phyloP scores from a whole-genome alignment of 1,140 invertebrate genomes.

The Sinella curviseta region DNA sequence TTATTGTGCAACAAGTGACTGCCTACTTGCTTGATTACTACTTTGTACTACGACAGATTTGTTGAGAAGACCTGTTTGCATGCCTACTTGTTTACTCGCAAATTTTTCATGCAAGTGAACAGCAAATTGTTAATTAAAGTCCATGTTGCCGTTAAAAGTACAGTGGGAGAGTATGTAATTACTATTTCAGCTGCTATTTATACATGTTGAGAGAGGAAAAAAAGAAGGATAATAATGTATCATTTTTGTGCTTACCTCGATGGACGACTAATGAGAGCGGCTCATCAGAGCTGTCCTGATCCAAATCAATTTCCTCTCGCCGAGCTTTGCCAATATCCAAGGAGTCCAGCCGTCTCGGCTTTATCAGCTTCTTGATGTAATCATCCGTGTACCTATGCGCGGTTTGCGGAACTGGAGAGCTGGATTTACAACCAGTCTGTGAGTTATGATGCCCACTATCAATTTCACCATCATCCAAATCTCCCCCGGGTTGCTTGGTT shows the following conservation, averaged over 20 bases:
- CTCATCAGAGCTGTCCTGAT: slow-evolving; percentile 37
- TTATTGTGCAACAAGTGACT: no score
- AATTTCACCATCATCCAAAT: slow-evolving; percentile 57
- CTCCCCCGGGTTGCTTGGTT: slow-evolving; percentile 60
- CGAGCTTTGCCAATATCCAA: slow-evolving; percentile 11
- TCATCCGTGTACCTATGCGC: slow-evolving; percentile 12
- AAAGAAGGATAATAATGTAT: not conserved
- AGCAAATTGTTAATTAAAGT: no score
- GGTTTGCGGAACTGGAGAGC: not conserved
- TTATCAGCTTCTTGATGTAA: slow-evolving; percentile 11
- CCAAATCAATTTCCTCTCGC: slow-evolving; percentile 2
- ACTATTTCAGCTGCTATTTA: no score
- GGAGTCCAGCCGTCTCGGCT: slow-evolving; percentile 15
- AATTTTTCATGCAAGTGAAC: no score
- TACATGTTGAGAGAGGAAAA: no score
- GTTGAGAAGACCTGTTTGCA: no score
- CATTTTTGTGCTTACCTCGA: slow-evolving; percentile 43
- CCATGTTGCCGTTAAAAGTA: no score
- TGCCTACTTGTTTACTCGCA: no score
- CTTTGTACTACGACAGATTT: no score
- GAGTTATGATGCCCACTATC: slow-evolving; percentile 53
- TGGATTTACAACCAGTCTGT: not conserved
- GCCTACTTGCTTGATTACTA: no score
- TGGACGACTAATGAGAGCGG: slow-evolving; percentile 49
- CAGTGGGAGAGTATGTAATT: no score